Percentiles rank a stretch among this genome's conserved stretches.
These are phyloP conservation scores for Platalea minor DNA, from an alignment of 2,797 vertebrate genomes.

Conservation along the genomic window DNA sequence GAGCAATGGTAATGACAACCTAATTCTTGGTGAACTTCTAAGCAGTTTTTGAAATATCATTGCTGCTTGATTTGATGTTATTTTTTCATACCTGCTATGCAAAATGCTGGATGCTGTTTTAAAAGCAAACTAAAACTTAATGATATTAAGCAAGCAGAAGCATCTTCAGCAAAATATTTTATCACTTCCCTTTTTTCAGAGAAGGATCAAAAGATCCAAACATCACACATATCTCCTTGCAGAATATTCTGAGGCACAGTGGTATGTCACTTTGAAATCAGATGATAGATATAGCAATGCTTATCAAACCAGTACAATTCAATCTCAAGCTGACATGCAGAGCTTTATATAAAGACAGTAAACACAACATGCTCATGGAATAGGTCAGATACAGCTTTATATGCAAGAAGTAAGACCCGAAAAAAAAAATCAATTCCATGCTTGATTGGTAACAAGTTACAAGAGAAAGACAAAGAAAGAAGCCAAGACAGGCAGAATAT, in stretches of 20 bases:
- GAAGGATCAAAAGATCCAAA: neutral
- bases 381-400: neutral
- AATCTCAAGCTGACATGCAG: neutral
- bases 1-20: neutral
- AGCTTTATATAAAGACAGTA: neutral
- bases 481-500: neutral
- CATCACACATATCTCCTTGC: neutral
- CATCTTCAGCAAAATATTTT: neutral
- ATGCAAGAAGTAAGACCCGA: neutral
- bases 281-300: neutral
- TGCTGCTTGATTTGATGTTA: neutral
- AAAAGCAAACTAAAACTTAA: constrained; percentile 9
- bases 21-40: neutral
- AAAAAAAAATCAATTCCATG: constrained; percentile 31
- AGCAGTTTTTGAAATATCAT: neutral
- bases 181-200: neutral
- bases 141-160: neutral
- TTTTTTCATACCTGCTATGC: neutral
- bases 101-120: neutral
- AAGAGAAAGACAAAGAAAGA: neutral
- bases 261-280: constrained; percentile 13
- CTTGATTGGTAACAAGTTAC: neutral
- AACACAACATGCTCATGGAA: neutral
- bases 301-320: constrained; percentile 4
- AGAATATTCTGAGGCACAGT: neutral